These are phyloP conservation scores for Paralvinella palmiformis DNA, from an alignment of 1,140 invertebrate genomes.

Conservation along the genomic window DNA sequence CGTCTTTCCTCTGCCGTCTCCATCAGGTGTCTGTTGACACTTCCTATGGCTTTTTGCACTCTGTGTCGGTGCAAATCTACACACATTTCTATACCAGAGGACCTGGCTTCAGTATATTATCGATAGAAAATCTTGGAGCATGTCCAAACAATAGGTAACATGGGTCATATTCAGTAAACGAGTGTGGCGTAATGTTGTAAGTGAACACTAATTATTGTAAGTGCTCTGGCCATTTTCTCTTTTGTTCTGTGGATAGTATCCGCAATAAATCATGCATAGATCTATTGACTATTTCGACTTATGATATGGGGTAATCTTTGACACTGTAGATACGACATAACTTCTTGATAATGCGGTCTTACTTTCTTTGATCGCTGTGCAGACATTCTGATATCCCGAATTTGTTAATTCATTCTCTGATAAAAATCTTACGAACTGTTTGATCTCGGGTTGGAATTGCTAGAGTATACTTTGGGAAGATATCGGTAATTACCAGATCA, in stretches of 20 bases:
- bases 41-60: too few relatives aligned
- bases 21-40: too few relatives aligned
- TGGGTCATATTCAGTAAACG: background rate
- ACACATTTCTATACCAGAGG: too few relatives aligned
- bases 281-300: background rate
- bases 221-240: background rate
- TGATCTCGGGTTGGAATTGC: background rate
- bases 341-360: background rate
- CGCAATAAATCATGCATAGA: background rate
- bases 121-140: too few relatives aligned
- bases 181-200: slow-evolving; percentile 2
- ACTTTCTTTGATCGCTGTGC: slow-evolving; percentile 1
- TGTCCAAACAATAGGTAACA: too few relatives aligned
- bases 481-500: background rate
- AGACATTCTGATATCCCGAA: background rate
- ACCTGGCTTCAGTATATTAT: too few relatives aligned
- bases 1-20: too few relatives aligned
- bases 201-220: background rate
- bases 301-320: background rate
- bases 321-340: background rate
- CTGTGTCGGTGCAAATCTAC: too few relatives aligned
- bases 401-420: background rate
- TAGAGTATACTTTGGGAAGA: background rate
- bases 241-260: background rate
- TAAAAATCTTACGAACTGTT: background rate